Base-by-base conservation (phyloP, 2,113 vertebrate species). In the Pedionomus torquatus region DNA sequence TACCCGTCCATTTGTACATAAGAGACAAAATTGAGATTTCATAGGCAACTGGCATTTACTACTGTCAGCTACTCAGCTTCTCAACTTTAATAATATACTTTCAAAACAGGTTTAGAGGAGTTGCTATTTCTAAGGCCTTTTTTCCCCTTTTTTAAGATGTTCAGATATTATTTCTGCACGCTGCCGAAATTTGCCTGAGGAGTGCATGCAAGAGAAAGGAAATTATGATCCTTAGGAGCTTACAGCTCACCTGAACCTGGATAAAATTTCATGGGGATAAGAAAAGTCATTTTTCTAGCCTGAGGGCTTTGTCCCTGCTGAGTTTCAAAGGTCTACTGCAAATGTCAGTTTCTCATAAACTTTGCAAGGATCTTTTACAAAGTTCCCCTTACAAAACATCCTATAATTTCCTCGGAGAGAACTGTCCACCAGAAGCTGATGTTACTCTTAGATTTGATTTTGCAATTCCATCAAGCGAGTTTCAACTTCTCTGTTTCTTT, bases 311-410 rank as follows among this genome's bases (percentile, higher is more conserved):
- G 54, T 96, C 33, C 71, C 58, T 92, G 31, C 25, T 71, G 90
- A 90, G 71, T 94, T 96, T 94, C 87, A 83, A 86, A 90, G 41
- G 68, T 93, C 64, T 92, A 68, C 51, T 90, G 46, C 78, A 90
- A 81, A 75, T 55, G 71, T 78, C 92, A 93, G 11, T 83, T 90
- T 78, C 19, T 88, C 10, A 65, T 11, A 74, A 77, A 94, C 54
- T 81, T 92, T 70, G 17, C 46, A 92, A 78, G 64, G 35, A 90
- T 64, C 33, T 77, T 63, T 74, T 61, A 25, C 49, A 44, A 96
- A 74, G 49, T 52, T 81, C 19, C 26, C 64, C 37, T 57, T 87
- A 57, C 13, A 90, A 90, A 76, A n/a, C 18, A 43, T 51, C 17
- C 23, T 49, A 9, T 58, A 17, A n/a, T 80, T 76, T 93, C n/a